Conservation (phyloP, 64 coral and sea anemone genomes). For the Catalaphyllia jardinei region DNA sequence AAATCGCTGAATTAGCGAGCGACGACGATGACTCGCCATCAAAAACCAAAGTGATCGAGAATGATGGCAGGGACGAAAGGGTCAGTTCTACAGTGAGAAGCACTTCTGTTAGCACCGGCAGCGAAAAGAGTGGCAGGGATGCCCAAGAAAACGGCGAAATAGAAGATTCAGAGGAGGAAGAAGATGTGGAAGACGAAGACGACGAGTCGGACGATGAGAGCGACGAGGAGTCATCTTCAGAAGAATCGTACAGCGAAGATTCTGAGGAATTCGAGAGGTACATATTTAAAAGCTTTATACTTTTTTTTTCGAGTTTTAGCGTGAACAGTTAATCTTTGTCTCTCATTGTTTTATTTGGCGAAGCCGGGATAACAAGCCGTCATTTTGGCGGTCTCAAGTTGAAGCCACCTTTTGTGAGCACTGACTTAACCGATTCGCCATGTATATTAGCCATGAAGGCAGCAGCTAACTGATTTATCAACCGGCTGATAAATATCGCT, state of each 20-base stretch:
- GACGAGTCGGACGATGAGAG: slow-evolving; percentile 1
- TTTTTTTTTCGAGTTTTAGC: background rate
- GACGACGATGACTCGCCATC: background rate
- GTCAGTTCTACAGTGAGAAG: background rate
- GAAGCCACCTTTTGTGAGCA: background rate
- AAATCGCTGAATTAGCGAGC: background rate
- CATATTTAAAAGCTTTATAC: background rate
- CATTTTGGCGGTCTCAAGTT: background rate
- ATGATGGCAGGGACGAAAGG: slow-evolving; percentile 4
- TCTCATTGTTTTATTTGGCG: background rate
- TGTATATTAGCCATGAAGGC: background rate
- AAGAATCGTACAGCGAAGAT: slow-evolving; percentile 8
- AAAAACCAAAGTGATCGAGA: slow-evolving; percentile 4
- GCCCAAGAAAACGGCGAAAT: background rate
- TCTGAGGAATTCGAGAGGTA: slow-evolving; percentile 28
- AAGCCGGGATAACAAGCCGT: background rate
- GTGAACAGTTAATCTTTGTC: no score
- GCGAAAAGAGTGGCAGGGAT: background rate
- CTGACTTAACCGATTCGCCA: background rate
- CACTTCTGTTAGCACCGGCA: background rate
- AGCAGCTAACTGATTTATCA: background rate
- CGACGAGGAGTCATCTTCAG: slow-evolving; percentile 13
- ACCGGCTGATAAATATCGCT: background rate
- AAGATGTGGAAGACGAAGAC: background rate
- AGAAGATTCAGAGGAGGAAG: slow-evolving; percentile 9